These are phyloP conservation scores for Kryptolebias marmoratus DNA, from an alignment of 2,113 vertebrate species.

Conservation along the genomic window DNA sequence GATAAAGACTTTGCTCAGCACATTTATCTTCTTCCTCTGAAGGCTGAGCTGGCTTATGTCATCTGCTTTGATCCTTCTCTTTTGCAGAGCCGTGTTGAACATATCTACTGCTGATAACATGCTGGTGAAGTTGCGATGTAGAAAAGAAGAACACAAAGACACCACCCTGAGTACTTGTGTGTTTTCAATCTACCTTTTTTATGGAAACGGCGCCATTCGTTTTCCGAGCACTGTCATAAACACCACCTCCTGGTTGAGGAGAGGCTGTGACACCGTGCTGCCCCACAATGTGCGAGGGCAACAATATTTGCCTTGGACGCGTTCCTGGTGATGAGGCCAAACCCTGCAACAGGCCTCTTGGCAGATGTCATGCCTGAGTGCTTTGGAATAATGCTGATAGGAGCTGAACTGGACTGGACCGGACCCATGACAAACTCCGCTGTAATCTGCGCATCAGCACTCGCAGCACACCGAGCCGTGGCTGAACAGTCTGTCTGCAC, in stretches of 20 bases:
- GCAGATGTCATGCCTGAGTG: conserved; percentile 70
- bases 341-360: conserved; percentile 68
- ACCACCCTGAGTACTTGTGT: conserved; percentile 11
- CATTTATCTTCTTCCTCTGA: conserved; percentile 76
- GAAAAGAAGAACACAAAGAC: conserved; percentile 20
- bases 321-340: conserved; percentile 68
- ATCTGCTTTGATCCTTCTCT: conserved; percentile 75
- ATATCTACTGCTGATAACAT: conserved; percentile 60
- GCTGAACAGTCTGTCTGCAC: conserved; percentile 13
- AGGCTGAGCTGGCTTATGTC: conserved; percentile 72
- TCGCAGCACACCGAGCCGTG: conserved; percentile 11
- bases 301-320: conserved; percentile 76
- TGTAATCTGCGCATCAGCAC: conserved; percentile 48
- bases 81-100: conserved; percentile 51
- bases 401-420: conserved; percentile 50
- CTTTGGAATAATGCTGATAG: conserved; percentile 68
- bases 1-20: conserved; percentile 67
- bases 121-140: conserved; percentile 41
- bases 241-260: conserved; percentile 58
- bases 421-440: conserved; percentile 28
- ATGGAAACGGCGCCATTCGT: conserved; percentile 60
- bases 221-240: conserved; percentile 69
- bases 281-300: conserved; percentile 63
- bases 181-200: conserved; percentile 14
- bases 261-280: conserved; percentile 57